Evolutionary conservation across 2,888 invertebrate genomes (phyloP).

Genomic region (Drosophila mettleri): DNA sequence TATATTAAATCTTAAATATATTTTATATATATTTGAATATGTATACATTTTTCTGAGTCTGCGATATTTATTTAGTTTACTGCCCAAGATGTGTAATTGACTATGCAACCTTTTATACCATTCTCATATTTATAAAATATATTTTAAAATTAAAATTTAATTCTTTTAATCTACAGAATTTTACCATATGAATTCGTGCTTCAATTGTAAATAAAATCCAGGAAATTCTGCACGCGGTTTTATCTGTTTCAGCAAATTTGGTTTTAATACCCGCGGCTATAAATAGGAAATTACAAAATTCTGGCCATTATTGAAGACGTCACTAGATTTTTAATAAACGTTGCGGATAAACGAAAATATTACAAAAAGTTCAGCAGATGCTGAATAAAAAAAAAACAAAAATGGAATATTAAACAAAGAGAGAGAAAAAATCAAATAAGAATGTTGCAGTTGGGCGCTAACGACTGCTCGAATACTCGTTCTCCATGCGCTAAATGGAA

Average conservation of each 20-base stretch:
- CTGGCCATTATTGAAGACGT: not conserved
- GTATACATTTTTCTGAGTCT: not conserved
- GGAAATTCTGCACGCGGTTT: constrained; percentile 7
- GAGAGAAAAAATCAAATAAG: constrained; percentile 7
- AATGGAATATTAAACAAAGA: constrained; percentile 14
- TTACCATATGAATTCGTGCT: not conserved
- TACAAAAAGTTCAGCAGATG: constrained; percentile 51
- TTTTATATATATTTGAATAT: not conserved
- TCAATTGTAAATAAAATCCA: constrained; percentile 6
- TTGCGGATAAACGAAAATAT: constrained; percentile 35
- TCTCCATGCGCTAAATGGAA: too few relatives aligned
- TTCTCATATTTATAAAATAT: not conserved
- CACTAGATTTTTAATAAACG: constrained; percentile 17
- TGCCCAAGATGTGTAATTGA: not conserved
- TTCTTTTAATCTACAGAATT: not conserved
- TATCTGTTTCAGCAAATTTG: not conserved
- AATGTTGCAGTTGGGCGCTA: not conserved
- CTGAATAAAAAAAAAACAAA: constrained; percentile 34
- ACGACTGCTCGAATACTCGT: not conserved
- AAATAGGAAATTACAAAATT: constrained; percentile 20
- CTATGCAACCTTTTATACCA: not conserved
- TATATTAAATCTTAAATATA: not conserved
- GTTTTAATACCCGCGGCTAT: not conserved
- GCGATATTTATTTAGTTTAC: not conserved
- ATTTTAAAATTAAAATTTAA: not conserved